These are phyloP conservation scores for Drosophila mimica DNA, from an alignment of 2,888 invertebrate species.

Conservation along the genomic window DNA sequence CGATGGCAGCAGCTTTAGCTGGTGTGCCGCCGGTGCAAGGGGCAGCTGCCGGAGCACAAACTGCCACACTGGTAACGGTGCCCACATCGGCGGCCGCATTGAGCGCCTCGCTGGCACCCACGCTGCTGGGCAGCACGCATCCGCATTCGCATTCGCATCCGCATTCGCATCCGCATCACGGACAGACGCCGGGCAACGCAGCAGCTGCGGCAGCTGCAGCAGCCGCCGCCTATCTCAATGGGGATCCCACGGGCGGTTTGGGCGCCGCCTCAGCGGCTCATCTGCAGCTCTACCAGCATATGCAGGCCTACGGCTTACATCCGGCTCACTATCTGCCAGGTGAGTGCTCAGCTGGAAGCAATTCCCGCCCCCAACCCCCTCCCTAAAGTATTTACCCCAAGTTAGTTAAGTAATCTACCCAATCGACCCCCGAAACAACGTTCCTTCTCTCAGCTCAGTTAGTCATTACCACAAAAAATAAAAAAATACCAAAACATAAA, in stretches of 20 bases:
- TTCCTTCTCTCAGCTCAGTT: slow-evolving; percentile 45
- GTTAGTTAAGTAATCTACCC: slow-evolving; percentile 16
- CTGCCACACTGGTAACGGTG: slow-evolving; percentile 71
- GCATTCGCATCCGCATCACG: slow-evolving; percentile 70
- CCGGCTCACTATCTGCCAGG: slow-evolving; percentile 87
- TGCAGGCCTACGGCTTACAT: slow-evolving; percentile 88
- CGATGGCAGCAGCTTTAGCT: slow-evolving; percentile 86
- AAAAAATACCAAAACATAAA: slow-evolving; percentile 22
- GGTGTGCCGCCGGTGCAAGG: slow-evolving; percentile 83
- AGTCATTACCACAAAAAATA: slow-evolving; percentile 35
- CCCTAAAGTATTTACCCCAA: background rate
- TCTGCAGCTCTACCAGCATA: slow-evolving; percentile 88
- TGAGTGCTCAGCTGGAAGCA: slow-evolving; percentile 82
- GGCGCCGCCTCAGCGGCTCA: slow-evolving; percentile 85
- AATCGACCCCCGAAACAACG: background rate
- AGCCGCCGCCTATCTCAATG: slow-evolving; percentile 85
- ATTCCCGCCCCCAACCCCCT: background rate
- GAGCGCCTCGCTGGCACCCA: slow-evolving; percentile 86
- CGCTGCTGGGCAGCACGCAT: slow-evolving; percentile 83
- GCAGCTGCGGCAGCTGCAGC: slow-evolving; percentile 77
- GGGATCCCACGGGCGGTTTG: slow-evolving; percentile 86
- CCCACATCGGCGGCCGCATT: slow-evolving; percentile 86
- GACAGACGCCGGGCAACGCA: slow-evolving; percentile 55
- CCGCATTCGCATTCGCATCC: slow-evolving; percentile 72
- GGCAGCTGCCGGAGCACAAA: slow-evolving; percentile 35